Base-by-base conservation (phyloP, 2,888 invertebrate genomes). In the Copidosoma aretas region DNA sequence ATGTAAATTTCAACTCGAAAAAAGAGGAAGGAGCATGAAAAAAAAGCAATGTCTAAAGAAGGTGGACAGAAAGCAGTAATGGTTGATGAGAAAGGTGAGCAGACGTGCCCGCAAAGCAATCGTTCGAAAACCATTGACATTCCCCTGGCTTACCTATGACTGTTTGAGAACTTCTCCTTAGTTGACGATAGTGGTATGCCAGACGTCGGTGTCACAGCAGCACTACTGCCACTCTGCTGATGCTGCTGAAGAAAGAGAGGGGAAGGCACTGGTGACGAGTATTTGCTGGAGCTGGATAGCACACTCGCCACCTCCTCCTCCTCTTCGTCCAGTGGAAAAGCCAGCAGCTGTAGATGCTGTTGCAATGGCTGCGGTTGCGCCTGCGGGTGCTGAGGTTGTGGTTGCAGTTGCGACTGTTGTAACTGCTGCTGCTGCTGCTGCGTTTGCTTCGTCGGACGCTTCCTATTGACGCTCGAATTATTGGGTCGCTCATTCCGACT, bases 181-280 rank as follows among this genome's bases (percentile, higher is more conserved):
- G 77, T 75, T 75, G 72, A 60, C 32, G 51, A 4, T 62, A 15
- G 59, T 43, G 14, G 19, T 59, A 14, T 8, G 32, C 32, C 8
- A 8, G 32, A 32, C 32, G 32, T 32, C 8, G 32, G 32, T 32
- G 32, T 32, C 32, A 8, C 32, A 32, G 32, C 32, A 32, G 32
- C 32, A 32, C n/a, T n/a, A n/a, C n/a, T n/a, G n/a, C n/a, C n/a
- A n/a, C 32, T 22, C 15, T 59, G 59, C 17, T 59, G 43, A 8
- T 46, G 53, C n/a, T 17, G 56, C 61, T 68, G 82, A 46, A 46
- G 43, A 46, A 46, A 84, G 71, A 83, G 77, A 52, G 84, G 84
- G 68, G 84, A 84, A 78, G 85, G 86, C 77, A 85, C 85, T 76
- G 88, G 88, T 68, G 87, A 87, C 72, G 88, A 85, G 77, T 86